phyloP scores from a whole-genome alignment of 2,113 vertebrate genomes.

The Calidris pugnax region DNA sequence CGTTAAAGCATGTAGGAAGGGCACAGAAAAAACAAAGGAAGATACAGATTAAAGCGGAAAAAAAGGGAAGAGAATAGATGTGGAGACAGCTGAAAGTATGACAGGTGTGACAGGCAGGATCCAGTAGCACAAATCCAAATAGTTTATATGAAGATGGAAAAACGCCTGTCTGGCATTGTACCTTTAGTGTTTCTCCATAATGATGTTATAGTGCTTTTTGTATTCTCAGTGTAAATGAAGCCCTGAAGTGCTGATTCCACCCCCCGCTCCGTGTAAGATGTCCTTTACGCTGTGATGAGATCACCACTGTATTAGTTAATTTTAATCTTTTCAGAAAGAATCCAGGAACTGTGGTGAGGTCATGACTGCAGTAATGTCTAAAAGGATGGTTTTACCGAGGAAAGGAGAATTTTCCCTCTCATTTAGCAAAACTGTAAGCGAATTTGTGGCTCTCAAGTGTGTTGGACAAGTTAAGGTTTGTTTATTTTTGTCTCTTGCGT shows the following conservation, averaged over 20 bases:
- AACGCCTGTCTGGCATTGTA: background rate
- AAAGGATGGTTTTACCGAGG: background rate
- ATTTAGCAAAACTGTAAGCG: background rate
- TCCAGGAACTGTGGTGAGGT: background rate
- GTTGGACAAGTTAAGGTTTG: background rate
- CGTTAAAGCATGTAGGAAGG: background rate
- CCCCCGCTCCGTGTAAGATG: background rate
- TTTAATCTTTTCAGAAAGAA: constrained; percentile 45
- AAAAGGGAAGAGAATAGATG: background rate
- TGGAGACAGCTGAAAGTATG: background rate
- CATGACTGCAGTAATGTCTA: constrained; percentile 40
- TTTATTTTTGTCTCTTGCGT: background rate
- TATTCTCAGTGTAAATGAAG: background rate
- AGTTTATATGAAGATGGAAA: background rate
- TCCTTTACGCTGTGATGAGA: constrained; percentile 30
- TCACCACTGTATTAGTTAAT: constrained; percentile 39
- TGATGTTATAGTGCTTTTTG: background rate
- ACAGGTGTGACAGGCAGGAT: background rate
- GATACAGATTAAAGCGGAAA: background rate
- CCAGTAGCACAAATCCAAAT: background rate
- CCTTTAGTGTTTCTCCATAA: background rate
- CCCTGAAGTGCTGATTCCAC: background rate
- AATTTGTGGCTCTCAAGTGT: background rate
- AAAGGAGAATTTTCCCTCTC: background rate
- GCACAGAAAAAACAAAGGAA: background rate